A percentile compares a stretch with the other conserved stretches of the same genome.
Conservation (phyloP, 1,140 invertebrate species). For the Gerris buenoi region DNA sequence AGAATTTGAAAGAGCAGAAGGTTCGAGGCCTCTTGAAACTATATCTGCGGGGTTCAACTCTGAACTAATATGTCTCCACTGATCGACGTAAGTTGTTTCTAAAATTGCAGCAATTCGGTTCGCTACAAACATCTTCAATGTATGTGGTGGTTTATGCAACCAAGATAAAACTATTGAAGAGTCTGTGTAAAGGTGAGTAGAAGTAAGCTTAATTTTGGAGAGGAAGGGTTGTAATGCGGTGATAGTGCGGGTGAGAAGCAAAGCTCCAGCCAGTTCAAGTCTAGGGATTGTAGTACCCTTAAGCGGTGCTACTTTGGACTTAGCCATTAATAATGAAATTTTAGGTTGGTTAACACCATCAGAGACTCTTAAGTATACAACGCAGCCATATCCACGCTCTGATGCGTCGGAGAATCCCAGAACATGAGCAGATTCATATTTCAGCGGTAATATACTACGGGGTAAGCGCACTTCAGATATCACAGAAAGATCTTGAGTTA, state of each 20-base stretch:
- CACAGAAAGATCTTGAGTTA: not conserved
- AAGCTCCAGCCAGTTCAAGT: slow-evolving; percentile 27
- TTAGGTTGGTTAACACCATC: not conserved
- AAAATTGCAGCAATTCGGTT: slow-evolving; percentile 26
- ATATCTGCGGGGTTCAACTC: slow-evolving; percentile 32
- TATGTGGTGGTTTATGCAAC: slow-evolving; percentile 21
- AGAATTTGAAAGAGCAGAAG: slow-evolving; percentile 14
- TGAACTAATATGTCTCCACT: slow-evolving; percentile 31
- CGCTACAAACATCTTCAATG: slow-evolving; percentile 25
- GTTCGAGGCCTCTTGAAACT: slow-evolving; percentile 27
- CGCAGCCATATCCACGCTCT: slow-evolving; percentile 22
- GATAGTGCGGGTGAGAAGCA: slow-evolving; percentile 21
- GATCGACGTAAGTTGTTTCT: slow-evolving; percentile 13
- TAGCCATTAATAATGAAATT: slow-evolving; percentile 25
- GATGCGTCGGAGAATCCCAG: slow-evolving; percentile 27
- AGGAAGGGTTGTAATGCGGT: not conserved
- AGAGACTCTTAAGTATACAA: slow-evolving; percentile 19
- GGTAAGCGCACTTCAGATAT: not conserved
- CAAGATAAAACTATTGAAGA: slow-evolving; percentile 20
- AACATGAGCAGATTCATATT: slow-evolving; percentile 13
- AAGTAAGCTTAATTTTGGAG: not conserved
- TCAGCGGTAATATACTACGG: not conserved
- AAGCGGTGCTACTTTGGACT: slow-evolving; percentile 29
- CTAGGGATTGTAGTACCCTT: slow-evolving; percentile 27
- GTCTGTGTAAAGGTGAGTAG: slow-evolving; percentile 17